A percentile compares a stretch with the other conserved stretches of the same genome.
phyloP scores from a whole-genome alignment of 2,113 vertebrate species.

The Pogona vitticeps region DNA sequence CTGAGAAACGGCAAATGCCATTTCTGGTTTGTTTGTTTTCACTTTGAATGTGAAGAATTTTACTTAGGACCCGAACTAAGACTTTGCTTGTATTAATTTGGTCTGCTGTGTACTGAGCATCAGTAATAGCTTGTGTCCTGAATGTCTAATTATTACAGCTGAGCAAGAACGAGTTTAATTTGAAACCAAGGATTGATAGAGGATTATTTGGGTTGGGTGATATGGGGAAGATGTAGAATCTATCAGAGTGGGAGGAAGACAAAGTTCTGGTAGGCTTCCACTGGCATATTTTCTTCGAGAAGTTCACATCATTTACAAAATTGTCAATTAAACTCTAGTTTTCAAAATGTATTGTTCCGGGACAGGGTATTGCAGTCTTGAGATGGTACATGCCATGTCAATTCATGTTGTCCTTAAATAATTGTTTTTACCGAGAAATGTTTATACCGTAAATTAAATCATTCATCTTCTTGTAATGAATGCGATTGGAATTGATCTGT shows the following conservation, averaged over 20 bases:
- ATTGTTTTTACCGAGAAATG: background rate
- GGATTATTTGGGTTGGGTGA: background rate
- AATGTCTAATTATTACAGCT: background rate
- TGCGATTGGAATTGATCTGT: background rate
- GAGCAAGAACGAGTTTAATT: background rate
- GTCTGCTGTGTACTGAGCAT: background rate
- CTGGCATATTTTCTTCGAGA: background rate
- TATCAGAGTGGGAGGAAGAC: background rate
- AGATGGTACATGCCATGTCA: background rate
- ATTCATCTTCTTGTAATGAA: background rate
- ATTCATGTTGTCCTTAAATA: background rate
- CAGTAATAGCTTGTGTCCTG: background rate
- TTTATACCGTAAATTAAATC: background rate
- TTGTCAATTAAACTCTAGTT: background rate
- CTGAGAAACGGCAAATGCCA: background rate
- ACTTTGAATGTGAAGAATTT: background rate
- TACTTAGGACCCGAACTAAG: background rate
- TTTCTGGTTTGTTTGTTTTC: background rate
- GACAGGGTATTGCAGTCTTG: background rate
- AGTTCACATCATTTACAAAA: background rate
- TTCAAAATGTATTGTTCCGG: background rate
- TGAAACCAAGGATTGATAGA: background rate
- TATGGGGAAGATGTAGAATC: background rate
- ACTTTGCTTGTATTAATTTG: background rate
- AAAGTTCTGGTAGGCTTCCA: background rate